Evolutionary conservation across 2,797 vertebrate species (phyloP), one percentile per base, ranked within the genome.

Genomic region (Gouania willdenowi): DNA sequence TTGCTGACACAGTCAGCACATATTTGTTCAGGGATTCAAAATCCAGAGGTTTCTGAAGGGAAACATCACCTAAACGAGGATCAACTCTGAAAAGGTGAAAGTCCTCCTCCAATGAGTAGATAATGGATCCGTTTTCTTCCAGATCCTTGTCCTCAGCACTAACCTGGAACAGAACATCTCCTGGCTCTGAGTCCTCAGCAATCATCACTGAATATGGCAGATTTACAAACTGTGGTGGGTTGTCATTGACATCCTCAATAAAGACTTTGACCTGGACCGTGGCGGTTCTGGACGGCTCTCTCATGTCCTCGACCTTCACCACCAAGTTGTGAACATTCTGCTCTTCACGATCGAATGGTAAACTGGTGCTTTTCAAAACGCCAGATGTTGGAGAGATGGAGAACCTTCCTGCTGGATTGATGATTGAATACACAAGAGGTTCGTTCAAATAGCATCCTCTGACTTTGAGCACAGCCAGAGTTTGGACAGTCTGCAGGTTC

Each of bases 141-240:
- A 86, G 46, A 68, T 99, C 97, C 48, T 57, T 75, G 60, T 99
- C 97, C 1, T 81, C 80, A 25, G 94, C 94, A 5, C 88, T 90
- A 2, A 92, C 94, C 72, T 95, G 95, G 47, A 94, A 96, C 44
- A 98, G 82, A 26, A 97, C 92, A 34, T 99, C 94, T 8, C 95
- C 95, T 1, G 93, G 90, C 37, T 99, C 95, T 0, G 87, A 78
- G 43, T 92, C 89, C 0, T 98, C 95, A 17, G 92, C 93, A 39
- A 97, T 90, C 0, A 83, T 85, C 41, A 92, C 83, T 0, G 92
- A 91, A 74, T 94, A 91, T 0, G 97, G 94, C 27, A 94, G 72
- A 20, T 97, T 93, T 28, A 91, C 83, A 80, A 99, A 98, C 49
- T 83, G 79, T 0, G 97, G 97, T 1, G 80, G 2, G 16, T 94